Percentiles rank a stretch among this genome's conserved stretches.
Evolutionary conservation across 2,113 vertebrate species (phyloP).

Genomic region (Malurus alboscapulatus): DNA sequence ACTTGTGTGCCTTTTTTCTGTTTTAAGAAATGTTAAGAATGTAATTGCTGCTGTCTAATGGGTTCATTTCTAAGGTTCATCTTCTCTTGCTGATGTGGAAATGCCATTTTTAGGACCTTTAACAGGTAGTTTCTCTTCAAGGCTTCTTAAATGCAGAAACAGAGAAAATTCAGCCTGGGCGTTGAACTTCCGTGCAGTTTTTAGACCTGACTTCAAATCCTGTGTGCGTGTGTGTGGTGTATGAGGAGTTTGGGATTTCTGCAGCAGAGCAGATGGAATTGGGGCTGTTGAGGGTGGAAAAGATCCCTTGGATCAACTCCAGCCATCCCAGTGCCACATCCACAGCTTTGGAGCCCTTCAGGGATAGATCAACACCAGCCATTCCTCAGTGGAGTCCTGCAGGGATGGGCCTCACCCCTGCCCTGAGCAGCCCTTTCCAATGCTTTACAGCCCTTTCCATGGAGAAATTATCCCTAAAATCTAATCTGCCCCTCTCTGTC

Average conservation of each 20-base stretch:
- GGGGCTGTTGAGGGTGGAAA: background rate
- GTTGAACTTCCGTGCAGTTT: background rate
- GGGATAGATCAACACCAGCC: too few relatives aligned
- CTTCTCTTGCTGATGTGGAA: background rate
- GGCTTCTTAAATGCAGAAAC: background rate
- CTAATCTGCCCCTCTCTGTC: background rate
- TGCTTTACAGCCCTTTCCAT: background rate
- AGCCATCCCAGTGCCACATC: background rate
- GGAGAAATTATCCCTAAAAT: background rate
- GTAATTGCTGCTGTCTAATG: fast-evolving
- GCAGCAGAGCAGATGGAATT: background rate
- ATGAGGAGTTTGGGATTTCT: fast-evolving
- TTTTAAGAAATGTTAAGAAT: background rate
- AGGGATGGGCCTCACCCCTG: background rate
- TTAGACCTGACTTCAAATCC: background rate
- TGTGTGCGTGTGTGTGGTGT: fast-evolving
- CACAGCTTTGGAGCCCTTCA: too few relatives aligned
- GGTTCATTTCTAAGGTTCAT: background rate
- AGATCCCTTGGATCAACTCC: background rate
- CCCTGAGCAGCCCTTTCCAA: background rate
- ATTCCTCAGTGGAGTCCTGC: too few relatives aligned
- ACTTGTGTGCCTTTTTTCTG: background rate
- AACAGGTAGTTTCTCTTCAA: background rate
- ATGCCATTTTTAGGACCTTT: background rate
- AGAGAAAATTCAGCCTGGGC: background rate